Percentiles rank a stretch among this genome's conserved stretches.
Conservation (phyloP, 2,113 vertebrate species). For the Thalassarche chlororhynchos region DNA sequence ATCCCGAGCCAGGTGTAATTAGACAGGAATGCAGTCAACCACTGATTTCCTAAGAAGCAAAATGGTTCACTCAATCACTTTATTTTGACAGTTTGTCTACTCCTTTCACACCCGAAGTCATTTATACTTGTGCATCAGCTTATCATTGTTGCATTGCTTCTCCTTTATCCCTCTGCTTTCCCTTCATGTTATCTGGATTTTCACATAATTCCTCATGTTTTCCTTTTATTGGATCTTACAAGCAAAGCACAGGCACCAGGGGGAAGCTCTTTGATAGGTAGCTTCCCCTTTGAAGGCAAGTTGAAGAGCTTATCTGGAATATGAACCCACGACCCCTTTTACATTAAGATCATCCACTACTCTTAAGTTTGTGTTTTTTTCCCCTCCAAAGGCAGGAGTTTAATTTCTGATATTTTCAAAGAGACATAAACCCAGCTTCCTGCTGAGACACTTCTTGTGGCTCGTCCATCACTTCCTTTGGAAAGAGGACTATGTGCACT, state of each 20-base stretch:
- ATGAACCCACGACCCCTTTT: not conserved
- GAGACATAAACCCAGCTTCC: not conserved
- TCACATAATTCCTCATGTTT: not conserved
- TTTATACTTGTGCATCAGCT: not conserved
- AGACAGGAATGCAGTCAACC: not conserved
- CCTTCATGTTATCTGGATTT: not conserved
- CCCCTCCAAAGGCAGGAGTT: not conserved
- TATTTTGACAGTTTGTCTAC: not conserved
- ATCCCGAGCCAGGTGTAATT: not conserved
- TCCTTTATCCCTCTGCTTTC: not conserved
- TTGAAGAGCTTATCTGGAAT: not conserved
- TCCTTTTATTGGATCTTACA: not conserved
- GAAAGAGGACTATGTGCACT: not conserved
- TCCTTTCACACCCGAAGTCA: not conserved
- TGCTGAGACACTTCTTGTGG: not conserved
- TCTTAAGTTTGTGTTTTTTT: not conserved
- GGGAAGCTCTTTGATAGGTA: not conserved
- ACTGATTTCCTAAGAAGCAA: not conserved
- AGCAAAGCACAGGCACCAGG: not conserved
- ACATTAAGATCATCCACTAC: not conserved
- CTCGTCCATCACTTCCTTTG: not conserved
- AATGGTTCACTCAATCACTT: not conserved
- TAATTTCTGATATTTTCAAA: not conserved
- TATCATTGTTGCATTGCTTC: not conserved
- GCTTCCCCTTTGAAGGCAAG: not conserved